Evolutionary conservation across 2,888 invertebrate genomes (phyloP), one percentile per base, ranked within the genome.

Genomic region (Slavum lentiscoides): DNA sequence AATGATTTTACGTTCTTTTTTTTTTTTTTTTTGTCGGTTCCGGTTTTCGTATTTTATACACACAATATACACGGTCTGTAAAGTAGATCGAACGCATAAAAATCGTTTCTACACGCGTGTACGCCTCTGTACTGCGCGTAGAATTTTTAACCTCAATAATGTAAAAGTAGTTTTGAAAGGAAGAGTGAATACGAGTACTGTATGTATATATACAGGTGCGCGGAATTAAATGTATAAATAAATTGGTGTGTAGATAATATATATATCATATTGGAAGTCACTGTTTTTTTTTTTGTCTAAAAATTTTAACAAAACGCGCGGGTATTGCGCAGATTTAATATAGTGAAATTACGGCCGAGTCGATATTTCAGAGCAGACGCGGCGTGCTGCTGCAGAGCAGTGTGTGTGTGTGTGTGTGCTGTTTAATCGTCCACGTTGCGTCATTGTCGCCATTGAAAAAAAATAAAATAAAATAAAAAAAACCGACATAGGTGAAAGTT

Each of bases 401-500:
- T n/a, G n/a, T n/a, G 53, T 21, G 62, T 62, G 62, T 53, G 59
- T 62, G 55, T n/a, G 53, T 80, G 49, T 11, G 11, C 1, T 49
- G 49, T 55, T 55, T 62, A 70, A 62, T 77, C 62, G 70, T 77
- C 61, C 62, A 59, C n/a, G 21, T 80, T 80, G 62, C 77, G 70
- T 80, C 77, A 80, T 80, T 70, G 23, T 80, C 62, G 62, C 77
- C 77, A 80, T 80, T 80, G 70, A 80, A 80, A 77, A 49, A 74
- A 67, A 76, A 76, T 30, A 30, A n/a, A 30, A 30, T 30, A 30
- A 30, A 30, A 30, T 30, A 80, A 70, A 43, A 43, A 80, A 70
- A 43, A 43, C 43, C 59, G 43, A 64, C 70, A 55, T 64, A 80
- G 77, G 77, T 80, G 77, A 80, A 80, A 80, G 77, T 80, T 70